Base-by-base conservation (phyloP, 2,797 vertebrate genomes). In the Balearica regulorum region DNA sequence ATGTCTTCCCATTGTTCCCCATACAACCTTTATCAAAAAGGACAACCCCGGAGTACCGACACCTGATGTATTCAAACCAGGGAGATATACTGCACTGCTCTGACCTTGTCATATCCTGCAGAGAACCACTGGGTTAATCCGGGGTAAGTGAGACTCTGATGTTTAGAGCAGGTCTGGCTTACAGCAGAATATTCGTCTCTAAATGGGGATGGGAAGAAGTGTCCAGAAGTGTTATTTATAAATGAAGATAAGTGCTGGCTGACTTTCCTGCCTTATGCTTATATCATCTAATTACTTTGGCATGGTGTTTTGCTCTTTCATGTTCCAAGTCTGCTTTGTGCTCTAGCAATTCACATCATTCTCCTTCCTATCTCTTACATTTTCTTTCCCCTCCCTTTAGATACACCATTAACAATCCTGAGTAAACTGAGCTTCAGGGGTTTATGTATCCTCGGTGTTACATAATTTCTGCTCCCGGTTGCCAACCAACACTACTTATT, bases 211-310 rank as follows among this genome's bases (percentile, higher is more conserved):
- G 79, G 81, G 88, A 84, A 93, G 87, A 91, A 95, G 84, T 61
- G 76, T 90, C 62, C 80, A 95, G 93, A 96, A 95, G 83, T 20
- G 0, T 96, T 96, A 93, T 94, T 94, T 94, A 95, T 94, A 96
- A 87, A 93, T 11, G 65, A 79, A 94, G 83, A 97, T 97, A 97
- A 93, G 92, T 37, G 73, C 85, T 92, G 90, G 79, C 85, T 95
- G 77, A 83, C 70, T 83, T 78, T 76, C 69, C 85, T 83, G 93
- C 81, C 66, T 95, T 95, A 44, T 86, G 94, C 94, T 96, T 97
- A 87, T 92, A 95, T 96, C 94, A 92, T 96, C 81, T 94, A 96
- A 96, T 97, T 96, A 78, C 92, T 96, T 95, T 96, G 96, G 95
- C 93, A 94, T 24, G 43, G 55, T 5, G 1, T 37, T 89, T 49